A percentile compares a stretch with the other conserved stretches of the same genome.
These are phyloP conservation scores for Ailuropoda melanoleuca DNA, from an alignment of 2,113 vertebrate genomes.

Conservation along the genomic window DNA sequence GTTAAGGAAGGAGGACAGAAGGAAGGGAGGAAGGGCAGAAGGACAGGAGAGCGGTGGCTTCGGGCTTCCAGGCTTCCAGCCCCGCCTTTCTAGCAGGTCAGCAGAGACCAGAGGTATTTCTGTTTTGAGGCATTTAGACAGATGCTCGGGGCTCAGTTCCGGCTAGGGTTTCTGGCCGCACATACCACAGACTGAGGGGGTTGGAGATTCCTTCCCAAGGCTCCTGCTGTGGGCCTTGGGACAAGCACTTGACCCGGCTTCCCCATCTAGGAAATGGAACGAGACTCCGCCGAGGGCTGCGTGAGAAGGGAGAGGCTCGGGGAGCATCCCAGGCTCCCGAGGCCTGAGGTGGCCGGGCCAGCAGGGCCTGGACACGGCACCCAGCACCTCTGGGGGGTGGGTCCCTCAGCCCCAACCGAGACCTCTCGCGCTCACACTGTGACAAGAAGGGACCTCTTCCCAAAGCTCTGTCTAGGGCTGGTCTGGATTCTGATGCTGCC, in stretches of 20 bases:
- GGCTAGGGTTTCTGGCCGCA: neutral
- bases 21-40: neutral
- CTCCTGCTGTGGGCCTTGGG: neutral
- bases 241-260: neutral
- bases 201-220: neutral
- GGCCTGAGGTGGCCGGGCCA: neutral
- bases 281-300: neutral
- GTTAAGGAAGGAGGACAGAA: neutral
- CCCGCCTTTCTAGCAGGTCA: neutral
- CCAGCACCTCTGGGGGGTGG: neutral
- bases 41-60: rapidly evolving
- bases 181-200: neutral
- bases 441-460: neutral
- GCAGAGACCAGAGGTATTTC: neutral
- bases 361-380: neutral
- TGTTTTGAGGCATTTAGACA: neutral
- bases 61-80: neutral
- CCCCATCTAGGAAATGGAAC: neutral
- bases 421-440: neutral
- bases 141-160: neutral
- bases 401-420: neutral
- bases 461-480: neutral
- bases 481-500: neutral
- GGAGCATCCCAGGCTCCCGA: neutral
- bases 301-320: rapidly evolving